These are phyloP conservation scores for Talpa occidentalis DNA, from an alignment of 2,113 vertebrate genomes.

Conservation along the genomic window DNA sequence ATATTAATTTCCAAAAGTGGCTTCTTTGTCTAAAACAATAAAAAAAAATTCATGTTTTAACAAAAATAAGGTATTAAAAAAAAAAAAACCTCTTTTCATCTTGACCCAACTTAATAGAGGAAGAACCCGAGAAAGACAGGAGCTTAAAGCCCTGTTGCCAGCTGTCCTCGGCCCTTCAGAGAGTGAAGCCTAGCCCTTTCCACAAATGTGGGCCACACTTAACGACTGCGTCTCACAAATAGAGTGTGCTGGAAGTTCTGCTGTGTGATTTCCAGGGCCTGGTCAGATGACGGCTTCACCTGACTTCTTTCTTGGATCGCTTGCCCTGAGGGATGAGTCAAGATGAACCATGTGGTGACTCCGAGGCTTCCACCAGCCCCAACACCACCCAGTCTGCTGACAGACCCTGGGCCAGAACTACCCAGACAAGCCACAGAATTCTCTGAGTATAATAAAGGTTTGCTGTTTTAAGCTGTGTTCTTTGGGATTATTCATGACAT, in stretches of 20 bases:
- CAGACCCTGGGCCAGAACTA: neutral
- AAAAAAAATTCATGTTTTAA: conserved; percentile 91
- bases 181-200: neutral
- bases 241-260: neutral
- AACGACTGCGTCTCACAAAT: neutral
- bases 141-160: too few relatives aligned
- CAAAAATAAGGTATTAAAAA: conserved; percentile 75
- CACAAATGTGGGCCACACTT: too few relatives aligned
- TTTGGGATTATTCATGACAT: neutral
- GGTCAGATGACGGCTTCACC: neutral
- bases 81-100: too few relatives aligned
- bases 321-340: neutral
- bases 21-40: conserved; percentile 90
- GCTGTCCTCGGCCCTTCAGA: neutral
- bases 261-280: neutral
- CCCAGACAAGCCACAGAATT: neutral
- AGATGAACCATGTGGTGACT: neutral
- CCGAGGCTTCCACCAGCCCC: neutral
- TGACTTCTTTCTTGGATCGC: too few relatives aligned
- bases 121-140: too few relatives aligned
- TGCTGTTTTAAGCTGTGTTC: neutral
- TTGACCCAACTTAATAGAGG: too few relatives aligned
- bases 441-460: neutral
- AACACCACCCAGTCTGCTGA: neutral
- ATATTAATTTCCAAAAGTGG: conserved; percentile 92